Base-by-base conservation (phyloP, 1,140 invertebrate species). In the Sycophaga agraensis region DNA sequence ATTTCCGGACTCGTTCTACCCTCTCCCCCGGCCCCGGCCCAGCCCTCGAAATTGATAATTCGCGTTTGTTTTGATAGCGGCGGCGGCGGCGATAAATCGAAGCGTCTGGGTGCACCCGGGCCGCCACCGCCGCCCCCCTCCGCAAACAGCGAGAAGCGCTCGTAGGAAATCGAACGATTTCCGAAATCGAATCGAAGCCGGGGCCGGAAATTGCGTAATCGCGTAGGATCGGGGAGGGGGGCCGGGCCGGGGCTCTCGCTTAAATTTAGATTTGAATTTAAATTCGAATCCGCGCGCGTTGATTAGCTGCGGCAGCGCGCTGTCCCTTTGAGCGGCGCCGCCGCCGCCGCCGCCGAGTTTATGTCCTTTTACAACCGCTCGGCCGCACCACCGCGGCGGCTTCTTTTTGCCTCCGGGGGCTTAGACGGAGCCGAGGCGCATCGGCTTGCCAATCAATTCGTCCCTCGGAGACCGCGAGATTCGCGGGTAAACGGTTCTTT, bases 161-260 rank as follows among this genome's bases (percentile, higher is more conserved):
- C 31, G 9, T 68, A 65, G 66, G 71, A 71, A 72, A 70, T 72
- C 51, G 69, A 66, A 64, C 64, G 63, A 68, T 76, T 73, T 69
- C 59, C 62, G 35, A 66, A 74, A 74, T 76, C 63, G 71, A 72
- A 72, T 73, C 59, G 73, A 76, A n/a, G 74, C 67, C 72, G 69
- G 70, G 72, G 53, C n/a, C 68, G 71, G 71, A 71, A 76, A 72
- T 77, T 70, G 68, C 68, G 68, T 74, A 73, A 75, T 74, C 72
- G 71, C 49, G 63, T 11, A 39, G 35, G 35, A n/a, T 14, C 5
- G 37, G 1, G 21, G 11, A 8, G 2, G 4, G 11, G 34, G 35
- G 6, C 12, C 9, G 0, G 12, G 21, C 12, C n/a, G n/a, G n/a
- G n/a, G n/a, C n/a, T n/a, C n/a, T n/a, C 4, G 26, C 39, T 28